Base-by-base conservation (phyloP, 2,888 invertebrate genomes). In the Autographa pulchrina region DNA sequence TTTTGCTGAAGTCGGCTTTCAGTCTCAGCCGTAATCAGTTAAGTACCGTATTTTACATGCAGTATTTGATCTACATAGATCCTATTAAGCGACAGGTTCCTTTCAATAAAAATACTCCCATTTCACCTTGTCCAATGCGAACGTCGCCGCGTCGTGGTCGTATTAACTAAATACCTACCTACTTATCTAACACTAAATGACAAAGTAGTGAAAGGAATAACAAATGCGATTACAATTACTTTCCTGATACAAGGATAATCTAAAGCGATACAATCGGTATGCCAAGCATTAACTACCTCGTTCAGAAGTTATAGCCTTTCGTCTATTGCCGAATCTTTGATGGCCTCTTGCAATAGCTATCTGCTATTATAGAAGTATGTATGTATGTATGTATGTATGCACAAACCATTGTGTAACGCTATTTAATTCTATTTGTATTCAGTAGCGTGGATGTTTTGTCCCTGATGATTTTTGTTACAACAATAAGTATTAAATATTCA, bases 341-440 rank as follows among this genome's bases (percentile, higher is more conserved):
- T 56, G 54, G 54, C 25, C 54, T 54, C 18, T 54, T 54, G 20
- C 20, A 54, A 54, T 11, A 54, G 48, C n/a, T n/a, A 48, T n/a
- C 54, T 13, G n/a, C 54, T 13, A 54, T 25, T 56, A 56, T 11
- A 52, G 18, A 32, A 13, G 63, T 63, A 52, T 13, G 32, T 20
- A 32, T 52, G 48, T n/a, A n/a, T n/a, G n/a, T n/a, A n/a, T n/a
- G 16, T 63, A n/a, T 20, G 32, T 20, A 32, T 52, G 48, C 62
- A 80, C 35, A 65, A 61, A 52, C 32, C 31, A 77, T 77, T 72
- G 72, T 25, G 35, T 31, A 18, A 48, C 4, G 60, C 70, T 63
- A 76, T 70, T 76, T 64, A 78, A 72, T 64, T 25, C 65, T 32
- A 77, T 77, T 80, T 80, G 80, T 70, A 80, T 77, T 80, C 77